Percentiles rank a stretch among this genome's conserved stretches.
Conservation (phyloP, 2,888 invertebrate species). For the Acronicta alni region DNA sequence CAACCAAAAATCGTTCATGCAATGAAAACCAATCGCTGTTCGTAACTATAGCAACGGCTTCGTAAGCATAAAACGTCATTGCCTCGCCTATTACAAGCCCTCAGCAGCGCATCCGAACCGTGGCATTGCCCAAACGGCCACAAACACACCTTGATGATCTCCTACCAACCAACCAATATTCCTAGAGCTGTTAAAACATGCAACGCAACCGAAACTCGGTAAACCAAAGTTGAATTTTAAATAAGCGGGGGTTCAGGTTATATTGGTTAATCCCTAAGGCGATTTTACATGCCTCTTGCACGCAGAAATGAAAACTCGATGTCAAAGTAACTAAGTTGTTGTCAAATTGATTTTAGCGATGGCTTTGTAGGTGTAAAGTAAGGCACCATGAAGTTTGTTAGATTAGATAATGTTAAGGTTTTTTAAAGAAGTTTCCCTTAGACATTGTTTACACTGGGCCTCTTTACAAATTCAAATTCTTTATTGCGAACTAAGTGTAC, state of each 20-base stretch:
- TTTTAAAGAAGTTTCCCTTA: not conserved
- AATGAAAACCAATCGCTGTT: conserved; percentile 46
- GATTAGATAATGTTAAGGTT: conserved; percentile 10
- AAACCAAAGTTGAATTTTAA: conserved; percentile 19
- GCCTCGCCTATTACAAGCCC: conserved; percentile 67
- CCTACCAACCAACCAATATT: conserved; percentile 21
- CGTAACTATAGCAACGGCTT: conserved; percentile 51
- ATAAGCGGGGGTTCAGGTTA: conserved; percentile 26
- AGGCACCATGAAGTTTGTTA: conserved; percentile 40
- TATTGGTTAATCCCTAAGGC: conserved; percentile 60
- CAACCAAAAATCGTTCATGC: too few relatives aligned
- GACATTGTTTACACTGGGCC: not conserved
- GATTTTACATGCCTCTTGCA: conserved; percentile 74
- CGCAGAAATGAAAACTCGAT: conserved; percentile 76
- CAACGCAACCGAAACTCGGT: not conserved
- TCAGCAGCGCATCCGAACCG: conserved; percentile 47
- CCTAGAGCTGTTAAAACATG: not conserved
- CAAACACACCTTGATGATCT: conserved; percentile 56
- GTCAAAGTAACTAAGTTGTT: conserved; percentile 65
- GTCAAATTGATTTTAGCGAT: conserved; percentile 62
- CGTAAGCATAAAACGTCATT: conserved; percentile 62
- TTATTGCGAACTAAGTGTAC: too few relatives aligned
- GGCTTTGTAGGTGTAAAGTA: conserved; percentile 49
- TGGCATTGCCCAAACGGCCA: conserved; percentile 54
- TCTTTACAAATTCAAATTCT: too few relatives aligned